Evolutionary conservation across 2,888 invertebrate species (phyloP).

Genomic region (Drosophila prolongata): DNA sequence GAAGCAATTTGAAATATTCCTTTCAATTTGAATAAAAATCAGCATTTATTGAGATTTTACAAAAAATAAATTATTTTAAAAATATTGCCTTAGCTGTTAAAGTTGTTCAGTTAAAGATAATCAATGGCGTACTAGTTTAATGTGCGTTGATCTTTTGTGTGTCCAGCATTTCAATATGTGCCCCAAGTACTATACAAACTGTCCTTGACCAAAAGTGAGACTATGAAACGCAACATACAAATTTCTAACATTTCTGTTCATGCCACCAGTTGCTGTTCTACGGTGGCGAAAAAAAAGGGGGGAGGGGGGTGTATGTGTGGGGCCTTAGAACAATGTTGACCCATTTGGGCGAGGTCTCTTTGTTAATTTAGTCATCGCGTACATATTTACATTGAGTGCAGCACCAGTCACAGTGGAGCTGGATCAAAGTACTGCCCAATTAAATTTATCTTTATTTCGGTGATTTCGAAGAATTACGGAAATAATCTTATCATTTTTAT

Average conservation of each 20-base stretch:
- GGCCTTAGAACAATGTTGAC: constrained; percentile 33
- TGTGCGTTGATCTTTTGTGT: neutral
- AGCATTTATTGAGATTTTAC: too few relatives aligned
- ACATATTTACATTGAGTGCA: constrained; percentile 35
- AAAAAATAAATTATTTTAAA: too few relatives aligned
- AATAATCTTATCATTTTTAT: neutral
- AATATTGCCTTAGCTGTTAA: too few relatives aligned
- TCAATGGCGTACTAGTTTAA: neutral
- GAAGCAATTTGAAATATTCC: too few relatives aligned
- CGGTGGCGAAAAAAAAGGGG: constrained; percentile 2
- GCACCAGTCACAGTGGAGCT: constrained; percentile 9
- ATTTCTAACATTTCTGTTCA: constrained; percentile 31
- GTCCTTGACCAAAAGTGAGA: constrained; percentile 11
- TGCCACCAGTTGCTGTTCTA: constrained; percentile 41
- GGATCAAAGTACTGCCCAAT: neutral
- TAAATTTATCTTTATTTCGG: neutral
- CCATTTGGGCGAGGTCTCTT: constrained; percentile 39
- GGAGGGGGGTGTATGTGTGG: constrained; percentile 9
- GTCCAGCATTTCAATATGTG: constrained; percentile 1
- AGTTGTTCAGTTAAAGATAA: too few relatives aligned
- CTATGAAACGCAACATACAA: neutral
- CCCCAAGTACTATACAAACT: neutral
- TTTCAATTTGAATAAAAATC: too few relatives aligned
- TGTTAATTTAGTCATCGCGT: constrained; percentile 54
- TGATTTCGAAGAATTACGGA: neutral